Percentiles rank a stretch among this genome's conserved stretches.
These are phyloP conservation scores for Drosophila multiciliata DNA, from an alignment of 2,888 invertebrate species.

Conservation along the genomic window DNA sequence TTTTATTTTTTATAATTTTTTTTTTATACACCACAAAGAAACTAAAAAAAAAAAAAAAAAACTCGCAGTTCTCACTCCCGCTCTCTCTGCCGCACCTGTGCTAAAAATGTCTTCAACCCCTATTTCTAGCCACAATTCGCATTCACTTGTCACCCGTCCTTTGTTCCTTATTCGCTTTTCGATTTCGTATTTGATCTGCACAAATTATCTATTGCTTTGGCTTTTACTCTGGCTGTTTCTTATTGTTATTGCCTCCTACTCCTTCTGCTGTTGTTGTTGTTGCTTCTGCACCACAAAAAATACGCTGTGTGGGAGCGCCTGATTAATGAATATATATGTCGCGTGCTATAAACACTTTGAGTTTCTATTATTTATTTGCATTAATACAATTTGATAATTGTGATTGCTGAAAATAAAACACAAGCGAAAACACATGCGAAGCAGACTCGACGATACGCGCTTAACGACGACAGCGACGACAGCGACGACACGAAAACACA, in stretches of 20 bases:
- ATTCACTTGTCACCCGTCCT: conserved; percentile 47
- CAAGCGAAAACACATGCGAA: conserved; percentile 24
- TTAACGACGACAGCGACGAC: conserved; percentile 48
- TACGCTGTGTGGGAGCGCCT: conserved; percentile 4
- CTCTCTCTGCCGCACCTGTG: conserved; percentile 37
- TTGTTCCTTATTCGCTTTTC: conserved; percentile 19
- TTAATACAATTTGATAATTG: conserved; percentile 42
- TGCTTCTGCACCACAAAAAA: conserved; percentile 28
- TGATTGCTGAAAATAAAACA: conserved; percentile 36
- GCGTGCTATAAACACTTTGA: conserved; percentile 27
- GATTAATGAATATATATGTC: conserved; percentile 13
- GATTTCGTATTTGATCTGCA: conserved; percentile 34
- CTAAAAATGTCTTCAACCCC: conserved; percentile 51
- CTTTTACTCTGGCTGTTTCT: conserved; percentile 12
- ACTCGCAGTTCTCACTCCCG: conserved; percentile 11
- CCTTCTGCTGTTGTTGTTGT: background rate
- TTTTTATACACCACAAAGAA: too few relatives aligned
- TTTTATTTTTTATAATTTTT: too few relatives aligned
- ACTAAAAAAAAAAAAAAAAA: background rate
- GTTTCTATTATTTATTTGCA: conserved; percentile 26
- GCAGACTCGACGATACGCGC: conserved; percentile 43
- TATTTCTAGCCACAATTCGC: conserved; percentile 24
- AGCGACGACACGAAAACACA: conserved; percentile 58
- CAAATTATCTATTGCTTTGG: conserved; percentile 10
- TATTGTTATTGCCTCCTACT: conserved; percentile 5